These are phyloP conservation scores for Ptycholaimellus sp. DNA, from an alignment of 2,888 invertebrate genomes.

Conservation along the genomic window DNA sequence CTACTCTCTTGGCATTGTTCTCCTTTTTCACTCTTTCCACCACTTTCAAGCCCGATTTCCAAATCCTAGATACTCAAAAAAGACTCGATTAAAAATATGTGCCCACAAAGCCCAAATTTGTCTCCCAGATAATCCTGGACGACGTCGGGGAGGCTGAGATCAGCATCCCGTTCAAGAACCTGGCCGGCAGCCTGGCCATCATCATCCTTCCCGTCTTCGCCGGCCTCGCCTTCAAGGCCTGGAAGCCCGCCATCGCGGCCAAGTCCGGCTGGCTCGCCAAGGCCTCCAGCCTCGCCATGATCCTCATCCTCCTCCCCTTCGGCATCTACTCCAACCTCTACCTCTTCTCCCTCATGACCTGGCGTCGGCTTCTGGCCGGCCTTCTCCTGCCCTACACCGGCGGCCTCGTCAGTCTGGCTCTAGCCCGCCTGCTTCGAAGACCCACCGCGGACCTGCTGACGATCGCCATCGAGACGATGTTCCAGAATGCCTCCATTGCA, in stretches of 20 bases:
- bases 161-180: conserved; percentile 25
- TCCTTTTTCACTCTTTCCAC: no score
- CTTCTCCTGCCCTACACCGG: conserved; percentile 25
- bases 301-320: conserved; percentile 22
- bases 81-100: no score
- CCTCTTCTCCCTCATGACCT: conserved; percentile 23
- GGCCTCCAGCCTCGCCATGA: conserved; percentile 29
- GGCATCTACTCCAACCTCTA: conserved; percentile 27
- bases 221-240: no score
- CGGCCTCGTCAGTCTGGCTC: no score
- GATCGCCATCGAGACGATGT: conserved; percentile 19
- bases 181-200: conserved; percentile 26
- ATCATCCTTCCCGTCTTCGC: no score
- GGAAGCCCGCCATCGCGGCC: no score
- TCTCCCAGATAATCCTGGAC: conserved; percentile 11
- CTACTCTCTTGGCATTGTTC: conserved; percentile 25
- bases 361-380: conserved; percentile 21
- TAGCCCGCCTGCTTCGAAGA: no score
- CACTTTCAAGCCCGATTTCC: no score
- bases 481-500: conserved; percentile 25
- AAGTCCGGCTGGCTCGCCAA: no score
- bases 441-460: no score
- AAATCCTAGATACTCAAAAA: no score
- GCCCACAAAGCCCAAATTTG: no score
- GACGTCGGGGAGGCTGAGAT: conserved; percentile 10